Evolutionary conservation across 2,797 vertebrate genomes (phyloP).

Genomic region (Synanceia verrucosa): DNA sequence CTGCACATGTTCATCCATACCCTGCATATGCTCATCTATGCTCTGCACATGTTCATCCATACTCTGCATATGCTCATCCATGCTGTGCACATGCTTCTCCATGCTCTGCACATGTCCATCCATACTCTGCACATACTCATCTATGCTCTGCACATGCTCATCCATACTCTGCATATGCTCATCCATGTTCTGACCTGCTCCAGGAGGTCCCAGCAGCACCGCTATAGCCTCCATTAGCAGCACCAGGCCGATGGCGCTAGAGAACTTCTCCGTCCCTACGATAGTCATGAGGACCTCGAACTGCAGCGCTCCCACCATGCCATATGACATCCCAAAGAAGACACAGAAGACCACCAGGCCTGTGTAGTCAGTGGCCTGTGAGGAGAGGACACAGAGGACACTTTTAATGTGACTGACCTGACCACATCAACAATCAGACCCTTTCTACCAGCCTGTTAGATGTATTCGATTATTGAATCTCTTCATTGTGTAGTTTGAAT

Average conservation of each 20-base stretch:
- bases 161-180: too few relatives aligned
- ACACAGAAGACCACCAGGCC: conserved; percentile 90
- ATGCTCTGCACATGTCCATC: too few relatives aligned
- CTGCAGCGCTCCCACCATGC: conserved; percentile 96
- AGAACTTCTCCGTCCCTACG: conserved; percentile 91
- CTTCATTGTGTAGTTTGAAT: too few relatives aligned
- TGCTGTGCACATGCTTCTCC: too few relatives aligned
- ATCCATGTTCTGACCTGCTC: conserved; percentile 83
- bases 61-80: too few relatives aligned
- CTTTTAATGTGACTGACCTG: background rate
- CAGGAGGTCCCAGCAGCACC: conserved; percentile 92
- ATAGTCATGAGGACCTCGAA: conserved; percentile 96
- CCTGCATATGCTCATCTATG: too few relatives aligned
- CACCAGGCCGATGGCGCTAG: conserved; percentile 95
- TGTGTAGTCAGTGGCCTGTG: conserved; percentile 72
- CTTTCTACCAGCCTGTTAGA: background rate
- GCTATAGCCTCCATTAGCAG: conserved; percentile 90
- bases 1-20: too few relatives aligned
- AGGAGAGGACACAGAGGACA: background rate
- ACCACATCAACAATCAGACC: background rate
- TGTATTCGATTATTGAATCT: background rate
- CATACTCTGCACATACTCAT: too few relatives aligned
- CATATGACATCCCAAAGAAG: conserved; percentile 95
- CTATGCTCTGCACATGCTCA: too few relatives aligned
- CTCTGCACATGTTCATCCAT: too few relatives aligned